Base-by-base conservation (phyloP, 2,888 invertebrate species). In the Aphrophora alni region DNA sequence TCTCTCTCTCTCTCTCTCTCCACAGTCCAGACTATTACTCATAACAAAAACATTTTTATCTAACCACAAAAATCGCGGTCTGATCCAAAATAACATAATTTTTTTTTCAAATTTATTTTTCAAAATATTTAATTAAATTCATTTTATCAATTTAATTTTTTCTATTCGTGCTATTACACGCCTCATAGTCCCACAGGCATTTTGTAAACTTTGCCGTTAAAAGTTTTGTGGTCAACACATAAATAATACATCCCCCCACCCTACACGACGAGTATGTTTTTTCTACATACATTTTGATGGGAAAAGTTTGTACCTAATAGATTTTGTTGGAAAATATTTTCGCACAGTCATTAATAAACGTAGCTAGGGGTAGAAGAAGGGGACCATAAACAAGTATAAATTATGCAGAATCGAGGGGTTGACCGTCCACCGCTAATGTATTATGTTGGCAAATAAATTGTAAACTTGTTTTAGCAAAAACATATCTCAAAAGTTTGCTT, bases 1-100 rank as follows among this genome's bases (percentile, higher is more conserved):
- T 79, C 74, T 38, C 69, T 14, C 38, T 71, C 73, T 38, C 44
- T 27, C 38, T 78, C 71, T 72, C 73, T 21, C 59, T 75, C 21
- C 59, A n/a, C n/a, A n/a, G n/a, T n/a, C n/a, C n/a, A n/a, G n/a
- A n/a, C n/a, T n/a, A n/a, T n/a, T n/a, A n/a, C n/a, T n/a, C n/a
- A n/a, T n/a, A n/a, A n/a, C n/a, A n/a, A n/a, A n/a, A n/a, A n/a
- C n/a, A n/a, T n/a, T n/a, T n/a, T n/a, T n/a, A n/a, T n/a, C n/a
- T n/a, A n/a, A n/a, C n/a, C n/a, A n/a, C n/a, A n/a, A n/a, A n/a
- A n/a, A n/a, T n/a, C n/a, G n/a, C n/a, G n/a, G n/a, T n/a, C n/a
- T n/a, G n/a, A n/a, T n/a, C n/a, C n/a, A n/a, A n/a, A n/a, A n/a
- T n/a, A n/a, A n/a, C n/a, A n/a, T n/a, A n/a, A n/a, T n/a, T n/a